These are phyloP conservation scores for Porites rus DNA, from an alignment of 92 coral and sea anemone species.

Conservation along the genomic window DNA sequence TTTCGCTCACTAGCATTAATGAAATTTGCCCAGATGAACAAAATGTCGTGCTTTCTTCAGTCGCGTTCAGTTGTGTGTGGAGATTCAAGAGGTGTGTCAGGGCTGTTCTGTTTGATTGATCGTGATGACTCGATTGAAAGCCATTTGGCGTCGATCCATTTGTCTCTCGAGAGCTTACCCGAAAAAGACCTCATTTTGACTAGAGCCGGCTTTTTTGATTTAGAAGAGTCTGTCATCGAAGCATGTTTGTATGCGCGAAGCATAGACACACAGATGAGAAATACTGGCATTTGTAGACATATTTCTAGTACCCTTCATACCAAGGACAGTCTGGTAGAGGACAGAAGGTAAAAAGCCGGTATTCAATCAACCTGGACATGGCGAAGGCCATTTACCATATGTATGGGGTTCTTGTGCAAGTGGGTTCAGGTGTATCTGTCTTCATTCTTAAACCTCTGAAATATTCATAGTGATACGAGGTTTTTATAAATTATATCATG, in stretches of 20 bases:
- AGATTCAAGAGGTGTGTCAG: slow-evolving; percentile 40
- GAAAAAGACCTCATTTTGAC: slow-evolving; percentile 16
- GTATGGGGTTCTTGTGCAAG: background rate
- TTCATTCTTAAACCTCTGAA: background rate
- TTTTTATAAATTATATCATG: no score
- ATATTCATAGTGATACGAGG: no score
- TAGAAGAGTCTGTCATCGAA: slow-evolving; percentile 8
- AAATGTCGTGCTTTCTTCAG: background rate
- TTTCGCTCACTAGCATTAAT: no score
- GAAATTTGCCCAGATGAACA: background rate
- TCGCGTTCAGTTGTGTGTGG: slow-evolving; percentile 13
- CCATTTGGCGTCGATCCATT: slow-evolving; percentile 44
- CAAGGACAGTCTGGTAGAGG: slow-evolving; percentile 25
- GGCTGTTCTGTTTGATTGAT: slow-evolving; percentile 24
- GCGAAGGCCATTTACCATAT: slow-evolving; percentile 1
- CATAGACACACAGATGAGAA: slow-evolving; percentile 28
- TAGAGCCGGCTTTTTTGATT: slow-evolving; percentile 31
- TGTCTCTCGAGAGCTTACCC: slow-evolving; percentile 9
- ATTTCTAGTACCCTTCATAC: slow-evolving; percentile 15
- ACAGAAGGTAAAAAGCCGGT: slow-evolving; percentile 4
- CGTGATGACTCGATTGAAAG: slow-evolving; percentile 26
- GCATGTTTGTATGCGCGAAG: slow-evolving; percentile 20
- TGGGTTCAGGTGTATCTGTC: slow-evolving; percentile 3
- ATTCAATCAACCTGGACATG: slow-evolving; percentile 8
- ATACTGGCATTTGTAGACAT: slow-evolving; percentile 4